Base-by-base conservation (phyloP, 2,888 invertebrate species). In the Ligdia adustata region DNA sequence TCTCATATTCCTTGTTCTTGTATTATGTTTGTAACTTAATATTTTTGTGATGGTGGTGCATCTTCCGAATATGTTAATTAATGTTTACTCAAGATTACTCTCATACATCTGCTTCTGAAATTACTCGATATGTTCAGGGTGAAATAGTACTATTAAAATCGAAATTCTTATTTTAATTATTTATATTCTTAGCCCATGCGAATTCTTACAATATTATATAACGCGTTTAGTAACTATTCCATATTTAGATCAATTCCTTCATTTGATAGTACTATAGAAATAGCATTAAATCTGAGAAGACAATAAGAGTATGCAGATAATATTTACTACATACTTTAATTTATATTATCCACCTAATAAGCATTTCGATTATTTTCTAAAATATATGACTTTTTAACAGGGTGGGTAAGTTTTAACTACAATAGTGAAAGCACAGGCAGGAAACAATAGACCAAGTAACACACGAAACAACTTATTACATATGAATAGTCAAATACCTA, bases 211-310 rank as follows among this genome's bases (percentile, higher is more conserved):
- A 55, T 54, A 57, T 28, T 37, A 33, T 61, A 66, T 45, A 51
- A 57, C 57, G 37, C 27, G 39, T 57, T 52, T 51, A 32, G 35
- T 48, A 51, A 57, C 48, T 49, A 49, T 48, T 57, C 49, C 61
- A 57, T 60, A 68, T 67, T 58, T 66, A 65, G 66, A 76, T 82
- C 81, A 82, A 82, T 82, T 82, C 83, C 83, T 75, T 82, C 65
- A 68, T 64, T 74, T 74, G 66, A 72, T 73, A 69, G 64, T 65
- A 56, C 61, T 64, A 66, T 47, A 28, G 39, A 39, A 16, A 37
- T 42, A 42, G 42, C 14, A 33, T 32, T 11, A 28, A 22, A 40
- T 27, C 32, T 38, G 35, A 28, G 9, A 41, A 47, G 42, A 42
- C 28, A 20, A 42, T 38, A 43, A 15, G 13, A 33, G 7, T 40